These are phyloP conservation scores for Lithobius niger DNA, from an alignment of 1,140 invertebrate genomes.

Conservation along the genomic window DNA sequence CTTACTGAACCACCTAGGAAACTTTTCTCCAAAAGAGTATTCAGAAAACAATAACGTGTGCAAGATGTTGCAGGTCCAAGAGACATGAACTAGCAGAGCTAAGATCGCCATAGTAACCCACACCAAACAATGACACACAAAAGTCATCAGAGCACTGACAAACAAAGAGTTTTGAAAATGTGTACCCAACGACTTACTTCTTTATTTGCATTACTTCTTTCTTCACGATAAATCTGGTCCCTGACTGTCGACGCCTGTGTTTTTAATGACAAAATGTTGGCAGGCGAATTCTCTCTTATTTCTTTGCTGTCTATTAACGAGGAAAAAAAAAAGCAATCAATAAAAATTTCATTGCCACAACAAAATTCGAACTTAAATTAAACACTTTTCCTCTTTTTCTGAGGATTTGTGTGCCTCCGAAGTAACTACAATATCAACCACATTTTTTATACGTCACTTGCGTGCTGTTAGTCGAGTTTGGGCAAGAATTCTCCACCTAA, in stretches of 20 bases:
- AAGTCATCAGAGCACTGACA: no score
- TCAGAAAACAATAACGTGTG: no score
- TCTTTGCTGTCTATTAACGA: conserved; percentile 9
- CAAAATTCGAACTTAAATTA: conserved; percentile 41
- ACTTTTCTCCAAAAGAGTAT: no score
- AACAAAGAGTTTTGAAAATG: not conserved
- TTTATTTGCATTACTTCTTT: conserved; percentile 40
- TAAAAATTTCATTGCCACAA: conserved; percentile 31
- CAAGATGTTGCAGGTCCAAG: no score
- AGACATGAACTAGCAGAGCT: no score
- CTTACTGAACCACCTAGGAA: no score
- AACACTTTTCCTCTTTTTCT: no score
- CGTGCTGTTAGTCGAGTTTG: no score
- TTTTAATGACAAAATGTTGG: conserved; percentile 68
- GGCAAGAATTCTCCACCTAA: no score
- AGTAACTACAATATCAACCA: no score
- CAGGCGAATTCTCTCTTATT: conserved; percentile 47
- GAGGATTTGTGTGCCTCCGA: no score
- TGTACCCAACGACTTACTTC: conserved; percentile 8
- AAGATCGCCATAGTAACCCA: not conserved
- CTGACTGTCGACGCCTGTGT: conserved; percentile 71
- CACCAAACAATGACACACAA: not conserved
- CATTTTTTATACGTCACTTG: no score
- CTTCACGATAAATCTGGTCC: conserved; percentile 65
- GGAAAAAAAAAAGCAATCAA: conserved; percentile 5